A percentile compares a stretch with the other conserved stretches of the same genome.
Evolutionary conservation across 2,113 vertebrate species (phyloP).

Genomic region (Bucco capensis): DNA sequence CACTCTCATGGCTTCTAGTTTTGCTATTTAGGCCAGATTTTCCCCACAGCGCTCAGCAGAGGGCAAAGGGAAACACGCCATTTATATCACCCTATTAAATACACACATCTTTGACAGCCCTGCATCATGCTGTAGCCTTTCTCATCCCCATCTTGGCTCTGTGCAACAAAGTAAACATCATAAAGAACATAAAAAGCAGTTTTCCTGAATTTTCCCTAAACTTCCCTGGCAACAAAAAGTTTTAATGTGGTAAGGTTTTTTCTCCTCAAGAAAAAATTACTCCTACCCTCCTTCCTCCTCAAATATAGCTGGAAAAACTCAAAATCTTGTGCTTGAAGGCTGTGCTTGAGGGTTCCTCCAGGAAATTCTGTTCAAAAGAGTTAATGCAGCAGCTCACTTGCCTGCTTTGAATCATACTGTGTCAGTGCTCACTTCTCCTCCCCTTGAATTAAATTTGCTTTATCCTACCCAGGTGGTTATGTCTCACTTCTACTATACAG

Average conservation of each 20-base stretch:
- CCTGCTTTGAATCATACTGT: background rate
- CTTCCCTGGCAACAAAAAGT: slow-evolving; percentile 59
- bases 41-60: slow-evolving; percentile 23
- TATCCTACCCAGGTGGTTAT: background rate
- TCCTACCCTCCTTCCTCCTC: background rate
- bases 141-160: slow-evolving; percentile 36
- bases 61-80: slow-evolving; percentile 56
- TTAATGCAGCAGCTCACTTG: slow-evolving; percentile 3
- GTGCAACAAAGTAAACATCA: slow-evolving; percentile 48
- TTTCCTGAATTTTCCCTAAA: slow-evolving; percentile 61
- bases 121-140: slow-evolving; percentile 14
- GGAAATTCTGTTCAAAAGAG: slow-evolving; percentile 17
- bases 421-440: background rate
- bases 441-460: background rate
- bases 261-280: slow-evolving; percentile 13
- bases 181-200: slow-evolving; percentile 58
- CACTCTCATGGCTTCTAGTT: background rate
- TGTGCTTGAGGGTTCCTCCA: background rate
- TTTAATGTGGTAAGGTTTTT: background rate
- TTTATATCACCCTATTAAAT: slow-evolving; percentile 44
- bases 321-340: background rate
- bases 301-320: slow-evolving; percentile 19
- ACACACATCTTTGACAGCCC: slow-evolving; percentile 38
- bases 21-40: slow-evolving; percentile 22
- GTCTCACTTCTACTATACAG: background rate